These are phyloP conservation scores for Dicrurus megarhynchus DNA, from an alignment of 2,113 vertebrate species.

Conservation along the genomic window DNA sequence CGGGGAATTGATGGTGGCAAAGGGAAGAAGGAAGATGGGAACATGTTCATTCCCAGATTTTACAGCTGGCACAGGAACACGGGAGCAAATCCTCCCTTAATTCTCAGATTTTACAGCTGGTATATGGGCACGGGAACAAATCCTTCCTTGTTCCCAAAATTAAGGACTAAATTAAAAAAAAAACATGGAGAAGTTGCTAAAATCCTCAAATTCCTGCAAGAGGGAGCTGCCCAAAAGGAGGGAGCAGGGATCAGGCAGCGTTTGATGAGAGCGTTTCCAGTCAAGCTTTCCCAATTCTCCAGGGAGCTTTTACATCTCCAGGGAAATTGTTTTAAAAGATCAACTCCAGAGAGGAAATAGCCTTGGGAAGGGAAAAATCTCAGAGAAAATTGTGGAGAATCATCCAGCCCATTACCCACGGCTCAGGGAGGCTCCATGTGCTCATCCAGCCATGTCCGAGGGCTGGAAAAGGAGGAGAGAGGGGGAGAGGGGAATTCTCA, in stretches of 20 bases:
- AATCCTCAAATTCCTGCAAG: not conserved
- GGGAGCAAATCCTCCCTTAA: too few species aligned
- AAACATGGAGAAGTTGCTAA: not conserved
- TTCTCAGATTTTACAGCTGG: not conserved
- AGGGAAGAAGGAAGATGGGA: not conserved
- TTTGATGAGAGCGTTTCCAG: not conserved
- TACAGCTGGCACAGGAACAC: not conserved
- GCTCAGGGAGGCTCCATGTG: not conserved
- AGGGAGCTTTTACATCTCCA: not conserved
- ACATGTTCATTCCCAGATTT: accelerated
- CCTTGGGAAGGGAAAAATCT: not conserved
- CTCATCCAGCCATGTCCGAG: not conserved
- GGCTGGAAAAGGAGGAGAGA: not conserved
- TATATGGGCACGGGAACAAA: not conserved
- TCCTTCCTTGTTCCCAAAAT: not conserved
- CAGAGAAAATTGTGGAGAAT: not conserved
- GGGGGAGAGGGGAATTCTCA: not conserved
- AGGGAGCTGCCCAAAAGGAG: not conserved
- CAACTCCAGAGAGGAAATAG: not conserved
- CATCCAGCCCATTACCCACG: not conserved
- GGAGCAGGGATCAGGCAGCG: not conserved
- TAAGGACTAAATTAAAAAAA: not conserved
- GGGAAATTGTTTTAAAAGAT: not conserved
- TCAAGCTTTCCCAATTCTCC: not conserved
- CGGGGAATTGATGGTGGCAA: not conserved